Conservation (phyloP, 1,140 invertebrate genomes). For the Eciton burchellii region DNA sequence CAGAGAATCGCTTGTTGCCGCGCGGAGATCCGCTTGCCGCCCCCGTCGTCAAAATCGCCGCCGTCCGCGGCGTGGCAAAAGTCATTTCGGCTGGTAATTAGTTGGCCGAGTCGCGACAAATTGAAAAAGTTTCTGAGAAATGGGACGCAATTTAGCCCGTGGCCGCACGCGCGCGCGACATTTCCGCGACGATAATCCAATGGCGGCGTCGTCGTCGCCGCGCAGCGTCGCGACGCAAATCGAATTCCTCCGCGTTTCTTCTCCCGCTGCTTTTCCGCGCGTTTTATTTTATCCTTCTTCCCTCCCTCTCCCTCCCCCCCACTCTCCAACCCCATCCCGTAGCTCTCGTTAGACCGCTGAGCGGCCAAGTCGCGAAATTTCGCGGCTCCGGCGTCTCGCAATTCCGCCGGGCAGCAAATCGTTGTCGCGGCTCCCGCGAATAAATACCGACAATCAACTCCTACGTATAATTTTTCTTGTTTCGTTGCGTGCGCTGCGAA, state of each 20-base stretch:
- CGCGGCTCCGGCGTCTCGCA: slow-evolving; percentile 41
- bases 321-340: no score
- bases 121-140: slow-evolving; percentile 84
- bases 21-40: neutral
- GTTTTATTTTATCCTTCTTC: slow-evolving; percentile 14
- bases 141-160: slow-evolving; percentile 82
- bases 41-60: neutral
- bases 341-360: slow-evolving; percentile 28
- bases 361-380: slow-evolving; percentile 53
- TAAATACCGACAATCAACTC: slow-evolving; percentile 47
- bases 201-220: slow-evolving; percentile 41
- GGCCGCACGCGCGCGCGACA: slow-evolving; percentile 59
- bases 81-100: slow-evolving; percentile 83
- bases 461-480: slow-evolving; percentile 29
- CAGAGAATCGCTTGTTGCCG: slow-evolving; percentile 24
- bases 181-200: slow-evolving; percentile 70
- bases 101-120: slow-evolving; percentile 82
- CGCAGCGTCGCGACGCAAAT: slow-evolving; percentile 58
- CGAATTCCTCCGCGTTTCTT: slow-evolving; percentile 64
- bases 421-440: slow-evolving; percentile 33
- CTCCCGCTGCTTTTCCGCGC: slow-evolving; percentile 31
- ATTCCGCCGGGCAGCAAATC: slow-evolving; percentile 36
- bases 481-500: neutral
- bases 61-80: slow-evolving; percentile 71
- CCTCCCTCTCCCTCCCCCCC: no score